phyloP scores from a whole-genome alignment of 1,140 invertebrate species.

The Anastrepha ludens region DNA sequence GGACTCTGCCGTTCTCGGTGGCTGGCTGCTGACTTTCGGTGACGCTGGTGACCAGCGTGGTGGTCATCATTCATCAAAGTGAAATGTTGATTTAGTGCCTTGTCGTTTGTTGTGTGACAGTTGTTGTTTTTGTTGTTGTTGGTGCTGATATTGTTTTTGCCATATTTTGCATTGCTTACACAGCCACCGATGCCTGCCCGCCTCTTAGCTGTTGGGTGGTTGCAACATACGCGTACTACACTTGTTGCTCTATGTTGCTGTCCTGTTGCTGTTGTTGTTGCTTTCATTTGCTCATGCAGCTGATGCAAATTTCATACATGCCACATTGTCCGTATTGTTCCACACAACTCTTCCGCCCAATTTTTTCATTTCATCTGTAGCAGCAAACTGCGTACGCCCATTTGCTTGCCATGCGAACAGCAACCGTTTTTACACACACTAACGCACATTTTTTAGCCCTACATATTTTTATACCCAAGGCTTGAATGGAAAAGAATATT shows the following conservation, averaged over 20 bases:
- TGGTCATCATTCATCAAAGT: slow-evolving; percentile 58
- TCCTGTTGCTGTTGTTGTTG: neutral
- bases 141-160: slow-evolving; percentile 1
- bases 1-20: neutral
- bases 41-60: slow-evolving; percentile 40
- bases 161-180: slow-evolving; percentile 11
- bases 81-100: slow-evolving; percentile 53
- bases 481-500: neutral
- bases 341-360: neutral
- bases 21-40: slow-evolving; percentile 8
- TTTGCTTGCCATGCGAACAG: neutral
- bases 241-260: neutral
- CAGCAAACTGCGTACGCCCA: neutral
- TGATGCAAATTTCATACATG: slow-evolving; percentile 49
- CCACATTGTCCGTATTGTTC: neutral
- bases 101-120: slow-evolving; percentile 49
- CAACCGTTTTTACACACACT: neutral
- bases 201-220: neutral
- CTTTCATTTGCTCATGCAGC: slow-evolving; percentile 21
- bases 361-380: neutral
- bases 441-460: neutral
- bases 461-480: neutral
- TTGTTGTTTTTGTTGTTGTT: neutral
- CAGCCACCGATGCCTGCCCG: neutral
- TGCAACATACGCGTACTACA: neutral